Base-by-base conservation (phyloP, 2,797 vertebrate genomes). In the Coreius guichenoti region DNA sequence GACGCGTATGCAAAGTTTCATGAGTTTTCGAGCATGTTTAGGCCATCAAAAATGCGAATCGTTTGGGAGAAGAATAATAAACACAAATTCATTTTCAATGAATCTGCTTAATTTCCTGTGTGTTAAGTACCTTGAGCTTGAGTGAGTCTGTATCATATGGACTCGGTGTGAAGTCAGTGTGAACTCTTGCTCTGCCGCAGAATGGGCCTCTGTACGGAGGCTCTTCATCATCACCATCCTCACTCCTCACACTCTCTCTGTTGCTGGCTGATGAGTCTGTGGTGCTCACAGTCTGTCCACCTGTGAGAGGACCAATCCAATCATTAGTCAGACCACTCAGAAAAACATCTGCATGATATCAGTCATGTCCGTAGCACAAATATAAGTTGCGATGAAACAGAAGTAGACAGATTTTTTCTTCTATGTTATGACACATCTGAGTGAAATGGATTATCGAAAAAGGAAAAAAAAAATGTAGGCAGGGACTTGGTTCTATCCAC, bases 221-320 rank as follows among this genome's bases (percentile, higher is more conserved):
- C 91, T 99, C 98, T 90, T 99, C 98, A 0, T 99, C 98, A 0
- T 99, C 98, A 0, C 98, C 98, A 0, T 99, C 98, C 93, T 99
- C 98, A 0, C 98, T 99, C 94, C 99, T 99, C 87, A 99, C 98
- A 0, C 98, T 99, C 83, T 99, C 98, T 81, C 98, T 93, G 94
- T 99, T 99, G 90, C 98, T 99, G 91, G 98, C 96, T 11, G 98
- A 99, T 1, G 98, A 99, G 91, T 99, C 98, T 0, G 98, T 99
- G 87, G 98, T 99, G 89, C 98, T 99, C 58, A 99, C 98, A 0
- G 98, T 99, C 91, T 99, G 98, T 86, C 98, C 98, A 90, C 98
- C 98, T 99, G 91, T 1, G 86, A 49, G 36, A 83, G 31, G n/a
- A 76, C 8, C 31, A 70, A 58, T 36, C 8, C 31, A n/a, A 36